Percentiles rank a stretch among this genome's conserved stretches.
phyloP scores from a whole-genome alignment of 2,888 invertebrate species.

The Lottia scabra region DNA sequence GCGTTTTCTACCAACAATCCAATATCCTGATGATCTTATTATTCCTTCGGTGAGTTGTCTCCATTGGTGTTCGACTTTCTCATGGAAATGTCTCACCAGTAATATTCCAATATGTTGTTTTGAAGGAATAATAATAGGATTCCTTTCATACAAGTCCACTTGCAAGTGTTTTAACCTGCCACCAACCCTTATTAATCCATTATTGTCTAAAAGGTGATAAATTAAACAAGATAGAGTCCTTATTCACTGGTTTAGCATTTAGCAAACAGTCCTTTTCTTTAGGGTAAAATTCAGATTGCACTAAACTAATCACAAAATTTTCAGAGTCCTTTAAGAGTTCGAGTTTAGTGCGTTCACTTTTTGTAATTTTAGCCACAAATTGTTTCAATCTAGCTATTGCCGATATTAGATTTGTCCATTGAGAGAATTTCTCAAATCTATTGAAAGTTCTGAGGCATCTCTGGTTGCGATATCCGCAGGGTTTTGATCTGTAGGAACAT shows the following conservation, averaged over 20 bases:
- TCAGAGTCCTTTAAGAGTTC: background rate
- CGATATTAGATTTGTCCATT: background rate
- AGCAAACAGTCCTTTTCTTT: background rate
- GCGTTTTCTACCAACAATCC: conserved; percentile 32
- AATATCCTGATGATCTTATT: conserved; percentile 26
- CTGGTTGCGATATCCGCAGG: conserved; percentile 9
- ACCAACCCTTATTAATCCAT: background rate
- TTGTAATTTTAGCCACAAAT: background rate
- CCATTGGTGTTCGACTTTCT: conserved; percentile 32
- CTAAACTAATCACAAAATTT: background rate
- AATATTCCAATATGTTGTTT: conserved; percentile 23
- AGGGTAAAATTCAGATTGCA: background rate
- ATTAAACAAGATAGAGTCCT: background rate
- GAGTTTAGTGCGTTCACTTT: too few species aligned
- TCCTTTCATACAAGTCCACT: background rate
- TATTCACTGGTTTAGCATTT: background rate
- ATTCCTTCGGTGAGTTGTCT: conserved; percentile 32
- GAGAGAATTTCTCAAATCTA: background rate
- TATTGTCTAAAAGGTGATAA: background rate
- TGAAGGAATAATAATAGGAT: background rate
- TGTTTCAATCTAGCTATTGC: background rate
- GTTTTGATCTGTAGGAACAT: background rate
- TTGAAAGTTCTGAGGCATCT: background rate
- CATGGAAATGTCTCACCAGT: conserved; percentile 25
- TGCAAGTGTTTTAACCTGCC: background rate